These are phyloP conservation scores for Uria aalge DNA, from an alignment of 2,113 vertebrate genomes.

Conservation along the genomic window DNA sequence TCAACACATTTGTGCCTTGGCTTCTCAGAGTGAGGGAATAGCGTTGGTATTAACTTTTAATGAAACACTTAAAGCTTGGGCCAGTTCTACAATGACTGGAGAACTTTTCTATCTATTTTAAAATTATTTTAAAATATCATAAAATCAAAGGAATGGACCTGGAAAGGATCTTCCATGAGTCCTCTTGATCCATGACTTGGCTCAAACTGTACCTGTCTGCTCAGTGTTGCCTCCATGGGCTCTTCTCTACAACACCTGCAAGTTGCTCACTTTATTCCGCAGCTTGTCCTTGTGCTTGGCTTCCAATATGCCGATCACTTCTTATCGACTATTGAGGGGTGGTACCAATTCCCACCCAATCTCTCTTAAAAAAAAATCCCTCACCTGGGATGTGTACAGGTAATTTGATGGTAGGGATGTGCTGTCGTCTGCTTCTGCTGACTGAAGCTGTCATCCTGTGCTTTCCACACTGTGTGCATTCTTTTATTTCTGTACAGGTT, in stretches of 20 bases:
- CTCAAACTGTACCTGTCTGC: not conserved
- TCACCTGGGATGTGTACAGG: not conserved
- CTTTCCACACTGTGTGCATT: not conserved
- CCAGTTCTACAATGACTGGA: not conserved
- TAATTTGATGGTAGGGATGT: not conserved
- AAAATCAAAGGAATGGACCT: not conserved
- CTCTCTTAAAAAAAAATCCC: not conserved
- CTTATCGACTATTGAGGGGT: not conserved
- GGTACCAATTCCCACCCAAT: too few relatives aligned
- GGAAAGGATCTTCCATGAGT: not conserved
- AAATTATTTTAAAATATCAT: not conserved
- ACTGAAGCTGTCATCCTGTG: accelerated
- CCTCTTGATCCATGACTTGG: not conserved
- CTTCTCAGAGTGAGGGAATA: not conserved
- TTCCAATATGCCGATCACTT: not conserved
- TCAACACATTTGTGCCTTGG: not conserved
- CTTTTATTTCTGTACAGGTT: not conserved
- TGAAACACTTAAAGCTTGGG: not conserved
- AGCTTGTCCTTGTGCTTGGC: not conserved
- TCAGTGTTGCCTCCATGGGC: not conserved
- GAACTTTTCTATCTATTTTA: not conserved
- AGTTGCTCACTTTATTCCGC: not conserved
- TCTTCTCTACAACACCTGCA: not conserved
- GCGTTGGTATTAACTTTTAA: not conserved
- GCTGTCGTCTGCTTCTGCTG: not conserved